Conservation (phyloP, 2,797 vertebrate genomes). For the Cryptoblepharus egeriae region DNA sequence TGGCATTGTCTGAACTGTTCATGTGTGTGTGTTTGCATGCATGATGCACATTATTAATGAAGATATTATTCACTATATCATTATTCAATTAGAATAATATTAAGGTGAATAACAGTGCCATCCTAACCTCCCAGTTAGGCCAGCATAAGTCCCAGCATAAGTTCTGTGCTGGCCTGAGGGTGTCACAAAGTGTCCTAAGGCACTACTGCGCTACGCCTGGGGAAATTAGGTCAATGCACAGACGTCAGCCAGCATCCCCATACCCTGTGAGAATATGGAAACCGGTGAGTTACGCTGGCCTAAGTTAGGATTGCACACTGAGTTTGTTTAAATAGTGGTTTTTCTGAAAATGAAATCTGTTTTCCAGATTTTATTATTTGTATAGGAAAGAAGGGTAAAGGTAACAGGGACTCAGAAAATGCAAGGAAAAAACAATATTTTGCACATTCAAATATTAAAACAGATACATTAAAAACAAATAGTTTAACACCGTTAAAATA, state of each 20-base stretch:
- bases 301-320: no score
- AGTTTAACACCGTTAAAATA: not conserved
- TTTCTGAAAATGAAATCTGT: not conserved
- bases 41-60: not conserved
- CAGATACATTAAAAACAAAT: not conserved
- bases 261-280: no score
- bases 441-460: not conserved
- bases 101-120: no score
- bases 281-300: no score
- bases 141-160: no score
- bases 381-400: not conserved
- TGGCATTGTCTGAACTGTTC: not conserved
- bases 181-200: no score
- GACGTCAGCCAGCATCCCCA: no score
- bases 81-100: not conserved
- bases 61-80: not conserved
- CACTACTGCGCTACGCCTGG: no score
- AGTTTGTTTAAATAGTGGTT: not conserved
- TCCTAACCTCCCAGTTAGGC: no score
- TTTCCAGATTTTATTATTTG: not conserved
- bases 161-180: no score
- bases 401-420: slow-evolving; percentile 3
- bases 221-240: no score
- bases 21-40: no score
- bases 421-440: not conserved